phyloP scores from a whole-genome alignment of 2,113 vertebrate genomes.

The Erpornis zantholeuca region DNA sequence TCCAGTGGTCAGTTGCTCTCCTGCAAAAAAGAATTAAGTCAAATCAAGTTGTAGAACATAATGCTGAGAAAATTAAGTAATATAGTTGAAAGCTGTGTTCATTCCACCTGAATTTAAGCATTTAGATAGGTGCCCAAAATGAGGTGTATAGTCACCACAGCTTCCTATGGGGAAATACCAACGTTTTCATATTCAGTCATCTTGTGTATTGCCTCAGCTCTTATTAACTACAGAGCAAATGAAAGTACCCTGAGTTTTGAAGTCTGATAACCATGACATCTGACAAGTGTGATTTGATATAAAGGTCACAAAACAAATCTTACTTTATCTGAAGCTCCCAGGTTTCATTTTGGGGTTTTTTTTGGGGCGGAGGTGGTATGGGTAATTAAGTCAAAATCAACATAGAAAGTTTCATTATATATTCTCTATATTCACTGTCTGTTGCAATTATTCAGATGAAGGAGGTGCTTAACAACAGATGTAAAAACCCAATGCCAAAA shows the following conservation, averaged over 20 bases:
- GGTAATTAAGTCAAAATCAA: not conserved
- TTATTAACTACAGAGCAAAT: not conserved
- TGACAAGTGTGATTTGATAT: not conserved
- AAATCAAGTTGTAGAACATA: not conserved
- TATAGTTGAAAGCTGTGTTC: not conserved
- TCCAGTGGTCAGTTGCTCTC: not conserved
- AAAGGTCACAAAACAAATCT: not conserved
- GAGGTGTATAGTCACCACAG: not conserved
- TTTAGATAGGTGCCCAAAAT: not conserved
- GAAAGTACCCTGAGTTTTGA: not conserved
- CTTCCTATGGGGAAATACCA: not conserved
- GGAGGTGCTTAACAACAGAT: not conserved
- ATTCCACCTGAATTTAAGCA: not conserved
- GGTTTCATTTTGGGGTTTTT: not conserved
- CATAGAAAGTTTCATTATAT: not conserved
- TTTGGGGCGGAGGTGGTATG: rapidly evolving
- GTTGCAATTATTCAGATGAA: not conserved
- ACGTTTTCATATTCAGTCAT: not conserved
- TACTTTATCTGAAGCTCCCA: not conserved
- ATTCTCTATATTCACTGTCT: not conserved
- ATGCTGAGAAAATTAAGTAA: not conserved
- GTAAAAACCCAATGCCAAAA: not conserved
- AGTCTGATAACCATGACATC: not conserved
- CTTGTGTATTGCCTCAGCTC: not conserved
- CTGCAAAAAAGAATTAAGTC: not conserved